Base-by-base conservation (phyloP, 2,113 vertebrate genomes). In the Alethe diademata region DNA sequence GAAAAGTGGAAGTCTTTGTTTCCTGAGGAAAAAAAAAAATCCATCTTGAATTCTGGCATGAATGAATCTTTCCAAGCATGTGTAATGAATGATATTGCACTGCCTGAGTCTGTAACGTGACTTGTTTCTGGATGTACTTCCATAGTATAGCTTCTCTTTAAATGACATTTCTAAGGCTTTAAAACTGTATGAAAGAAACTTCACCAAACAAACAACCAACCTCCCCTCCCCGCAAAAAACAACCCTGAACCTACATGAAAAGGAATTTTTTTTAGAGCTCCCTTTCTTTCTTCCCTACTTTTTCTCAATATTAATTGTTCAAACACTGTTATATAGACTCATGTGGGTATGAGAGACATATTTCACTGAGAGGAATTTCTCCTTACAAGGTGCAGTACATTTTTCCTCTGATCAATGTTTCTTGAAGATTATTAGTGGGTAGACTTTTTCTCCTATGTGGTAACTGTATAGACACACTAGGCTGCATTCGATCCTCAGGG, bases 21-120 rank as follows among this genome's bases (percentile, higher is more conserved):
- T 45, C 18, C 31, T 51, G 28, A 65, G 35, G 29, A 31, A 72
- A 90, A 92, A 72, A 83, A 91, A 85, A 92, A 69, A 26, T 62
- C 53, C 4, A 20, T 90, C 83, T 81, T 92, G 72, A 74, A 92
- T 78, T 51, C 50, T 86, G 70, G 65, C 47, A 84, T 92, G 73
- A 81, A 96, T 67, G 35, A 92, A 93, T 84, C 66, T 91, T 89
- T 71, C 93, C 67, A 94, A 87, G 61, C 76, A 47, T 69, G 23
- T 51, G n/a, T 92, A 82, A 76, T 90, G 67, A 96, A 87, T 36
- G 57, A 90, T 86, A 87, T 93, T 84, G 31, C 38, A 57, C 61
- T 76, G 19, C 50, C 80, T 42, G 9, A 93, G 36, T 48, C 83
- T 76, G 58, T 56, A 87, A 78, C 12, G 26, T 92, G 76, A 92